Percentiles rank a stretch among this genome's conserved stretches.
phyloP scores from a whole-genome alignment of 2,113 vertebrate genomes.

The Lampris megalopsis region DNA sequence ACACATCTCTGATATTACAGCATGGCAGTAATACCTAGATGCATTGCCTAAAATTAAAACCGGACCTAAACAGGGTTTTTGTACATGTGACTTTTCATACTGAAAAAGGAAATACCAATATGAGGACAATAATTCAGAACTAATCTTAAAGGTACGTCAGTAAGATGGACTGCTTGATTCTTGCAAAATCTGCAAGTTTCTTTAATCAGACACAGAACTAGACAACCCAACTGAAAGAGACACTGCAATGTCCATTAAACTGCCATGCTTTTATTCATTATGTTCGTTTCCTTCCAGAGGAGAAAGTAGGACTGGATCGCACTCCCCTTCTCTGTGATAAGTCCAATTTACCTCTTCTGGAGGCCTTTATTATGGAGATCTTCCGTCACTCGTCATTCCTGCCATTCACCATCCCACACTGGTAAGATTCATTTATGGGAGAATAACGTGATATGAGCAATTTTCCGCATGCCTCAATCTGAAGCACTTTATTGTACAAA shows the following conservation, averaged over 20 bases:
- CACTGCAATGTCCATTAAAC: neutral
- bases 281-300: constrained; percentile 76
- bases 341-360: constrained; percentile 81
- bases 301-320: constrained; percentile 81
- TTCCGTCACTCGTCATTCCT: constrained; percentile 91
- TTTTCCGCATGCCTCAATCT: neutral
- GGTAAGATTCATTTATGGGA: constrained; percentile 71
- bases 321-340: constrained; percentile 84
- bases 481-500: neutral
- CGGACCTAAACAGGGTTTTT: neutral
- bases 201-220: neutral
- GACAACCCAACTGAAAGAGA: neutral
- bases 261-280: neutral
- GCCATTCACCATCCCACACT: constrained; percentile 95
- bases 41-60: no score
- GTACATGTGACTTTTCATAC: neutral
- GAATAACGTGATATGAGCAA: rapidly evolving
- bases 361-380: constrained; percentile 92
- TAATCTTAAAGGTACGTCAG: no score
- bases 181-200: neutral
- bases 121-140: no score
- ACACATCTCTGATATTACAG: no score
- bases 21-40: no score
- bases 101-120: no score
- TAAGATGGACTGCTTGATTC: no score